Percentiles rank a stretch among this genome's conserved stretches.
These are phyloP conservation scores for Zaprionus tsacasi DNA, from an alignment of 1,140 invertebrate genomes.

Conservation along the genomic window DNA sequence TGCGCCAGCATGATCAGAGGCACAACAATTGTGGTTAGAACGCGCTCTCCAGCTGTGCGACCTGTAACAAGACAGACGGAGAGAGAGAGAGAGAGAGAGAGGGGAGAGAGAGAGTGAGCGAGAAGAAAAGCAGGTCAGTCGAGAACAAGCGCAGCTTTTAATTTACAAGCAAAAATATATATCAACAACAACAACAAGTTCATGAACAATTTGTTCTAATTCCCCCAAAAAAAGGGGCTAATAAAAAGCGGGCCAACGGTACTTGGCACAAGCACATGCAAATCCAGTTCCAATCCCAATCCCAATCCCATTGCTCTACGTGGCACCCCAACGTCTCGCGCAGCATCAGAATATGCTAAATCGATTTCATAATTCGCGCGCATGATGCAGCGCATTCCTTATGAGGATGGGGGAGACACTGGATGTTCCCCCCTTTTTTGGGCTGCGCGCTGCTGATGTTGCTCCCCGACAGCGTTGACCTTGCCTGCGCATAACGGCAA, in stretches of 20 bases:
- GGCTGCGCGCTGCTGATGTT: background rate
- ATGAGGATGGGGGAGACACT: background rate
- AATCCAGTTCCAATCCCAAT: background rate
- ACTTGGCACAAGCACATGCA: background rate
- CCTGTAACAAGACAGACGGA: background rate
- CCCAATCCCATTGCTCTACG: background rate
- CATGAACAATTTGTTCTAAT: conserved; percentile 77
- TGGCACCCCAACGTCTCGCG: conserved; percentile 37
- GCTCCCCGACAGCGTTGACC: conserved; percentile 10
- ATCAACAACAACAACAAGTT: conserved; percentile 45
- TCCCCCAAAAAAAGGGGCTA: background rate
- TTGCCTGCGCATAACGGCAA: conserved; percentile 59
- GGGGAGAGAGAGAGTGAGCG: background rate
- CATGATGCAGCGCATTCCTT: conserved; percentile 72
- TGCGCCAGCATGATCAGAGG: conserved; percentile 47
- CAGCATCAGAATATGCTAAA: conserved; percentile 22
- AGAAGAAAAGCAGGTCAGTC: conserved; percentile 9
- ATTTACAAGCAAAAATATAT: conserved; percentile 16
- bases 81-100: background rate
- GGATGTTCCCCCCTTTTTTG: conserved; percentile 30
- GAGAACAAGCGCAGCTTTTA: conserved; percentile 6
- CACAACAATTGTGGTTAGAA: conserved; percentile 64
- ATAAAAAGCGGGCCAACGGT: conserved; percentile 9
- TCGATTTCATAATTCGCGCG: conserved; percentile 48
- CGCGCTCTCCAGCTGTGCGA: conserved; percentile 31